Percentiles rank a stretch among this genome's conserved stretches.
Conservation (phyloP, 2,113 vertebrate species). For the Melanerpes formicivorus region DNA sequence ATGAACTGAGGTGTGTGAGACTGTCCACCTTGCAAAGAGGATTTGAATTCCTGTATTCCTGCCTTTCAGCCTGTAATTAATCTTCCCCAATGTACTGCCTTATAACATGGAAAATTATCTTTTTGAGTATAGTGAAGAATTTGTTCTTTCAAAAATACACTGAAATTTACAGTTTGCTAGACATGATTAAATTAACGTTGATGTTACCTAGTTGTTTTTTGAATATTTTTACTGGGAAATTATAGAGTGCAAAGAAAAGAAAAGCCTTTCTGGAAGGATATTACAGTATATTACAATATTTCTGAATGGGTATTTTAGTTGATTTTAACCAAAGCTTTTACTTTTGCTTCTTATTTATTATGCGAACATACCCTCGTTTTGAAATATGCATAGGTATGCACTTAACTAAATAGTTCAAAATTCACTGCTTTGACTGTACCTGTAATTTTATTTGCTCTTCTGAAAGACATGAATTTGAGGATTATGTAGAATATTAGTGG, state of each 20-base stretch:
- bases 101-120: not conserved
- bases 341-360: not conserved
- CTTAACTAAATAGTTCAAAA: not conserved
- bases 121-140: not conserved
- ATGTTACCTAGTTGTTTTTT: not conserved
- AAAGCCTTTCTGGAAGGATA: not conserved
- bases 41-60: not conserved
- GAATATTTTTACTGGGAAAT: not conserved
- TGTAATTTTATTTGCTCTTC: not conserved
- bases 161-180: not conserved
- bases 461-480: not conserved
- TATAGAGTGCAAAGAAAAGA: not conserved
- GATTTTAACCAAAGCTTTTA: not conserved
- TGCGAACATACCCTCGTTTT: not conserved
- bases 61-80: not conserved
- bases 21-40: not conserved
- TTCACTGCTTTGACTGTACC: not conserved
- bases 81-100: not conserved
- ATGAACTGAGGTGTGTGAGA: not conserved
- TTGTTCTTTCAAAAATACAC: not conserved
- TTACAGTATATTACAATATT: not conserved
- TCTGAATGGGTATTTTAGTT: not conserved
- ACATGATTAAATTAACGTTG: not conserved
- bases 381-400: not conserved
- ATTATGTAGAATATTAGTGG: not conserved